These are phyloP conservation scores for Centroberyx gerrardi DNA, from an alignment of 2,797 vertebrate species.

Conservation along the genomic window DNA sequence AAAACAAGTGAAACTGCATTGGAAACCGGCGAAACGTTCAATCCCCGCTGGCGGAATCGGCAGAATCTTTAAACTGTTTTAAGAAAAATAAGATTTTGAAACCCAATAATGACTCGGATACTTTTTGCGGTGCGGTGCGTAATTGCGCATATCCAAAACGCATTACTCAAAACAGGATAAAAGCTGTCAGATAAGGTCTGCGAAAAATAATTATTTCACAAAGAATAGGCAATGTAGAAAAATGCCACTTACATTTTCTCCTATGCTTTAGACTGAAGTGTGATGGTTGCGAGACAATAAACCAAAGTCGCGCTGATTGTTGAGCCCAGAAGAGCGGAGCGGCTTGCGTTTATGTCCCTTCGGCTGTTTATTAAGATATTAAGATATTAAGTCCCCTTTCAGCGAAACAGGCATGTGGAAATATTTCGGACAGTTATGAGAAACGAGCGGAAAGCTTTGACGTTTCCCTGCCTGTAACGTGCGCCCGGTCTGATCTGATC, in stretches of 20 bases:
- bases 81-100: no score
- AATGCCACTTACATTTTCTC: slow-evolving; percentile 54
- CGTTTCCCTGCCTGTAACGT: neutral
- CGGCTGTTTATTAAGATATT: neutral
- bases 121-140: neutral
- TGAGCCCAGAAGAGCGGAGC: neutral
- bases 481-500: neutral
- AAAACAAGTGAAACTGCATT: no score
- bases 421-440: neutral
- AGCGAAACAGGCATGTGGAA: neutral
- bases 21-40: no score
- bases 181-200: no score
- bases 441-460: neutral
- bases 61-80: no score
- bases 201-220: neutral
- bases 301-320: neutral
- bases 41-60: no score
- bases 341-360: neutral
- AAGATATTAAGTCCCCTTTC: slow-evolving; percentile 15
- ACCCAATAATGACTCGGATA: no score
- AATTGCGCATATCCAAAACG: slow-evolving; percentile 7
- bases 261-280: neutral
- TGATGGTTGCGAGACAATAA: neutral
- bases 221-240: neutral
- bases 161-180: neutral